phyloP scores from a whole-genome alignment of 2,888 invertebrate species.

The Creontiades dilutus region DNA sequence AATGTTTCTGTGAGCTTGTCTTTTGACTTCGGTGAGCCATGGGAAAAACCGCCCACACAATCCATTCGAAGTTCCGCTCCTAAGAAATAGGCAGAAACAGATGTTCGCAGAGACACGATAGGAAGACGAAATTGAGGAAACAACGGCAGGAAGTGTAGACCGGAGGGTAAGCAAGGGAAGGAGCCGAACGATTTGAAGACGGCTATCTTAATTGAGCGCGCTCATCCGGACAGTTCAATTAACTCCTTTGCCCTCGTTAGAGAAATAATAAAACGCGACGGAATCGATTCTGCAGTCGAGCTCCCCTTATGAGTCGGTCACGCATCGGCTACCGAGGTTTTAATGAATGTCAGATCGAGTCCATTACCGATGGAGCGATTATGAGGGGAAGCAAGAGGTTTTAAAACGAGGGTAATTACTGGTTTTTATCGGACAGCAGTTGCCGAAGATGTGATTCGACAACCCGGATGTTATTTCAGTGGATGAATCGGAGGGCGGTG shows the following conservation, averaged over 20 bases:
- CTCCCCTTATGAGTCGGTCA: neutral
- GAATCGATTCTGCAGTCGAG: slow-evolving; percentile 22
- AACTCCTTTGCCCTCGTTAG: neutral
- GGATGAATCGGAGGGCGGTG: neutral
- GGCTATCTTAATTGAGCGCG: slow-evolving; percentile 48
- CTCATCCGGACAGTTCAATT: slow-evolving; percentile 50
- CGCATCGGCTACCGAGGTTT: neutral
- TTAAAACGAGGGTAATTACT: slow-evolving; percentile 7
- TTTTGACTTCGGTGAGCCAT: too few species aligned
- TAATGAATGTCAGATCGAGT: slow-evolving; percentile 8
- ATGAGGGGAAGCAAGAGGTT: neutral
- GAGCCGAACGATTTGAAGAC: slow-evolving; percentile 28
- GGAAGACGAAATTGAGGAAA: slow-evolving; percentile 32
- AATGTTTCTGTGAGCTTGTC: too few species aligned
- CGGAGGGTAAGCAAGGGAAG: neutral
- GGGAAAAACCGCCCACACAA: too few species aligned
- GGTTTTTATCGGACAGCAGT: neutral
- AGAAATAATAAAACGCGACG: neutral
- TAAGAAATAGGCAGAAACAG: neutral
- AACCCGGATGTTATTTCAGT: slow-evolving; percentile 20
- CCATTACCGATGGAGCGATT: neutral
- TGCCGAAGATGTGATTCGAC: neutral
- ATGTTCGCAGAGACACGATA: neutral
- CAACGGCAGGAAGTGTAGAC: slow-evolving; percentile 28
- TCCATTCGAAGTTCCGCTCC: too few species aligned